phyloP scores from a whole-genome alignment of 2,797 vertebrate species.

The Psittacula derbiana region DNA sequence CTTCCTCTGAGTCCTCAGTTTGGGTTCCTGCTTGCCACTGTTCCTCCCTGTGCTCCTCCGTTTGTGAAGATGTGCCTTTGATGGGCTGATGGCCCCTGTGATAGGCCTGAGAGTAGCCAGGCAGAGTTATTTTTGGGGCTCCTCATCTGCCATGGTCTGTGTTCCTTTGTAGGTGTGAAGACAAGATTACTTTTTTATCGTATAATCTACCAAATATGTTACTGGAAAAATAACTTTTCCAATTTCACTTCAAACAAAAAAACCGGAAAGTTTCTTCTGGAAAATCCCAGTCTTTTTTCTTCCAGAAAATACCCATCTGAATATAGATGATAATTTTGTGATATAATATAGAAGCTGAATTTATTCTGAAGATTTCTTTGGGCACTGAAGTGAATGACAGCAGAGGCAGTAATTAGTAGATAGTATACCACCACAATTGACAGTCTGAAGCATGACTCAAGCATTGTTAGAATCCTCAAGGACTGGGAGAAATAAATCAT shows the following conservation, averaged over 20 bases:
- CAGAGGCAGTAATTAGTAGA: neutral
- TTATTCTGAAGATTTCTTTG: neutral
- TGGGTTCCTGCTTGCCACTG: rapidly evolving
- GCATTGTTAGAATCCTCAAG: neutral
- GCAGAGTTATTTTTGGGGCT: neutral
- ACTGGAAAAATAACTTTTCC: neutral
- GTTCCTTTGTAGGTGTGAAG: neutral
- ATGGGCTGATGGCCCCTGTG: neutral
- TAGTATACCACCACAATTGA: neutral
- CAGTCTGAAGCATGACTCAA: neutral
- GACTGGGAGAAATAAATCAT: neutral
- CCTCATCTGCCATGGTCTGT: neutral
- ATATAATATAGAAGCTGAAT: neutral
- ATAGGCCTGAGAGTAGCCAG: neutral
- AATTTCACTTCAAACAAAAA: neutral
- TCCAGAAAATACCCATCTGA: neutral
- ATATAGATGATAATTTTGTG: neutral
- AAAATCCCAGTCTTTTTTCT: neutral
- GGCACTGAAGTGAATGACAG: neutral
- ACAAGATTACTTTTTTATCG: neutral
- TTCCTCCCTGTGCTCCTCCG: neutral
- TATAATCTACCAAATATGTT: neutral
- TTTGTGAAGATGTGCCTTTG: neutral
- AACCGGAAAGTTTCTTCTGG: neutral
- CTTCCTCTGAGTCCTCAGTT: neutral